phyloP scores from a whole-genome alignment of 2,113 vertebrate genomes.

The Rhinichthys klamathensis region DNA sequence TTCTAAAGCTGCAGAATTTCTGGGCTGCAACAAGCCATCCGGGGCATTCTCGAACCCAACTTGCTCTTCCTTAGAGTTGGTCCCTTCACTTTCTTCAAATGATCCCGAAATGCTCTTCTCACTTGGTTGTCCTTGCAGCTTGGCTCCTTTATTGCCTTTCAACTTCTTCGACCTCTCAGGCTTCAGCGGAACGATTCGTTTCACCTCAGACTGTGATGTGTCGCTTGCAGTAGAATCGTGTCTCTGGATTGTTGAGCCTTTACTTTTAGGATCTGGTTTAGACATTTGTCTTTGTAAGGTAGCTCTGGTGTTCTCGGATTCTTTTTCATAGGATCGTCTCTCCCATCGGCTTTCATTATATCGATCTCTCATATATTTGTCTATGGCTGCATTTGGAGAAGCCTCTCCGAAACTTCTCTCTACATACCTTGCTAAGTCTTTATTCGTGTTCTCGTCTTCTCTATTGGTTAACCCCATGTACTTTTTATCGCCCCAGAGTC shows the following conservation, averaged over 20 bases:
- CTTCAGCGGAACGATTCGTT: conserved; percentile 76
- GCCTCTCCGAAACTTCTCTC: conserved; percentile 42
- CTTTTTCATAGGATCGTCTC: conserved; percentile 35
- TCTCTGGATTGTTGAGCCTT: conserved; percentile 54
- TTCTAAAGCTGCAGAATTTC: conserved; percentile 4
- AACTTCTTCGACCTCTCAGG: conserved; percentile 79
- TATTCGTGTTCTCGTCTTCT: conserved; percentile 45
- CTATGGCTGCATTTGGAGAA: conserved; percentile 45
- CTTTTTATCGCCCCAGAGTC: conserved; percentile 23
- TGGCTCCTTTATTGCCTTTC: conserved; percentile 68
- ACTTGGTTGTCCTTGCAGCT: conserved; percentile 54
- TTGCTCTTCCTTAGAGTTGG: conserved; percentile 51
- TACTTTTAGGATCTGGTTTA: conserved; percentile 40
- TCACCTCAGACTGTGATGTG: conserved; percentile 63
- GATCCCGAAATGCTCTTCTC: conserved; percentile 40
- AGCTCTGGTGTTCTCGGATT: conserved; percentile 20
- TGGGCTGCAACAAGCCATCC: conserved; percentile 31
- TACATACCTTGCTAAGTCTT: conserved; percentile 33
- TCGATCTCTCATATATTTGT: conserved; percentile 47
- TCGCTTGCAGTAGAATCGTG: conserved; percentile 59
- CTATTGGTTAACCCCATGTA: conserved; percentile 42
- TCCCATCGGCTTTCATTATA: conserved; percentile 40
- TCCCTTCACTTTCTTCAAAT: conserved; percentile 51
- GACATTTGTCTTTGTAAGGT: conserved; percentile 21
- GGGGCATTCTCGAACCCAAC: conserved; percentile 53